phyloP scores from a whole-genome alignment of 1,140 invertebrate genomes.

The Rhopalosiphum padi region DNA sequence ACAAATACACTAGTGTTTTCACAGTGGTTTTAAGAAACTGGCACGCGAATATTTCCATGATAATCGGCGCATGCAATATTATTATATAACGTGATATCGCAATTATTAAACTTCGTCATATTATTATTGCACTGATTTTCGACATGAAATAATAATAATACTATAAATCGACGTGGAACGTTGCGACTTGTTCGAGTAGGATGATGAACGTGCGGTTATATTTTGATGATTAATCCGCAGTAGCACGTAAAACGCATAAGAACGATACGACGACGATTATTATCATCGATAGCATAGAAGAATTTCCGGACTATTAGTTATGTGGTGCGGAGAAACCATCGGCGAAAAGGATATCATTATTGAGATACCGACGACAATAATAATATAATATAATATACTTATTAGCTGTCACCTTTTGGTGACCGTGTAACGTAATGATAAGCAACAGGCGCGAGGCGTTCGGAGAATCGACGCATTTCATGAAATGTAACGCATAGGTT shows the following conservation, averaged over 20 bases:
- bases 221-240: not conserved
- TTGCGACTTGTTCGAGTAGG: not conserved
- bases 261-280: not conserved
- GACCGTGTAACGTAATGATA: not conserved
- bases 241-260: not conserved
- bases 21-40: not conserved
- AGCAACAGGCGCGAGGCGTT: not conserved
- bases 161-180: not conserved
- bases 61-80: not conserved
- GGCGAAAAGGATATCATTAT: not conserved
- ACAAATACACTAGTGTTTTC: not conserved
- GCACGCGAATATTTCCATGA: not conserved
- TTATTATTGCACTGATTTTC: not conserved
- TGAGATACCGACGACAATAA: not conserved
- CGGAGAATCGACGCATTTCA: not conserved
- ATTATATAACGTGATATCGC: not conserved
- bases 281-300: not conserved
- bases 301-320: not conserved
- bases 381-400: not conserved
- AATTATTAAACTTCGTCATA: not conserved
- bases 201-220: not conserved
- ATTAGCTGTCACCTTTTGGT: not conserved
- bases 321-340: not conserved
- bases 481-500: not conserved
- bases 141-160: not conserved